Evolutionary conservation across 2,888 invertebrate genomes (phyloP).

Genomic region (Trachelus iudaicus): DNA sequence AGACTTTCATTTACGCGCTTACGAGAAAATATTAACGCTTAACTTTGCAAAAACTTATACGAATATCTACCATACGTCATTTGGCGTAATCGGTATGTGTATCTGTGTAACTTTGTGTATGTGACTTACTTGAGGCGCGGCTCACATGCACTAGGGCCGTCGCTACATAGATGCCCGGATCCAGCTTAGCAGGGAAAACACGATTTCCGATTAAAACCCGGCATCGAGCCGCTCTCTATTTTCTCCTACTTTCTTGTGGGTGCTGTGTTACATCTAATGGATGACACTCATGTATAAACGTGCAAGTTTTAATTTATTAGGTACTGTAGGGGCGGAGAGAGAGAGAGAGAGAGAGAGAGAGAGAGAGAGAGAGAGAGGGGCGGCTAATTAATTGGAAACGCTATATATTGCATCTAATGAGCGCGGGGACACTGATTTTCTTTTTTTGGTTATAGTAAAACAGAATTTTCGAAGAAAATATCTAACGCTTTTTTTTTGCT

Average conservation of each 20-base stretch:
- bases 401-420: neutral
- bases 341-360: too few species aligned
- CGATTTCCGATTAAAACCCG: conserved; percentile 54
- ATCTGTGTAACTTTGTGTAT: neutral
- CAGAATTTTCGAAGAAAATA: neutral
- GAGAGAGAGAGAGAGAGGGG: neutral
- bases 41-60: neutral
- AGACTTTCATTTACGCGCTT: too few species aligned
- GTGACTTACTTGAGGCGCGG: conserved; percentile 57
- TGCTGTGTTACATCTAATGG: conserved; percentile 45
- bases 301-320: conserved; percentile 4
- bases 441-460: neutral
- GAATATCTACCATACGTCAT: neutral
- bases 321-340: neutral
- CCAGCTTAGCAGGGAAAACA: conserved; percentile 59
- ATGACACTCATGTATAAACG: conserved; percentile 28
- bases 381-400: neutral
- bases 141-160: conserved; percentile 61
- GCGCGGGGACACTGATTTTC: neutral
- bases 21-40: neutral
- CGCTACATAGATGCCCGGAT: conserved; percentile 62
- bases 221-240: conserved; percentile 41
- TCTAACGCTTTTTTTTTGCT: neutral
- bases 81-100: neutral
- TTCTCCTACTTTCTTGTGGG: conserved; percentile 43